phyloP scores from a whole-genome alignment of 2,113 vertebrate genomes.

The Istiophorus platypterus region DNA sequence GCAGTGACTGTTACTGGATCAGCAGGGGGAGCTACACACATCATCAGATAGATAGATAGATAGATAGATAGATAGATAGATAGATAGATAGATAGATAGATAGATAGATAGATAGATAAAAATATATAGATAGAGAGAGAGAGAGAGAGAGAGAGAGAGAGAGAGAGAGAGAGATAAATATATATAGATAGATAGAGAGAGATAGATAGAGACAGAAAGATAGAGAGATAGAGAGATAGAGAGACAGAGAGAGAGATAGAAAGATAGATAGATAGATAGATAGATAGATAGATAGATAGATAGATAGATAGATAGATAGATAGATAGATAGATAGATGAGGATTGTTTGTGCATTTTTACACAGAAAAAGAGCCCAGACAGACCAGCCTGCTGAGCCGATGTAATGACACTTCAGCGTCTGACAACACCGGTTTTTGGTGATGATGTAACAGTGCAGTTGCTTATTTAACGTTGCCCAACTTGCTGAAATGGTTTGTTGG shows the following conservation, averaged over 20 bases:
- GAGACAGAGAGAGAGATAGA: too few relatives aligned
- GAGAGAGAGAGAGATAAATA: constrained; percentile 12
- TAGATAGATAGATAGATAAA: constrained; percentile 10
- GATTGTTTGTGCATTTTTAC: not conserved
- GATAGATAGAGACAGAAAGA: not conserved
- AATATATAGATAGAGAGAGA: constrained; percentile 13
- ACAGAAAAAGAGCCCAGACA: not conserved
- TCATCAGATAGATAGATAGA: not conserved
- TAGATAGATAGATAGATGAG: not conserved
- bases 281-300: not conserved
- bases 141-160: constrained; percentile 10
- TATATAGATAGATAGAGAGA: not conserved
- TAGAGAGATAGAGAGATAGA: not conserved
- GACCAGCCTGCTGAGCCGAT: not conserved
- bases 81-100: constrained; percentile 10
- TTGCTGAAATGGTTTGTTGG: constrained; percentile 10
- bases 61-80: constrained; percentile 14
- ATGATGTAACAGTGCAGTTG: constrained; percentile 35
- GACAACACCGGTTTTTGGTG: constrained; percentile 32
- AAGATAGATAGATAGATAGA: not conserved
- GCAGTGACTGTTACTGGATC: constrained; percentile 35
- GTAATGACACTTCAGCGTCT: constrained; percentile 51
- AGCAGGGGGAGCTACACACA: constrained; percentile 60
- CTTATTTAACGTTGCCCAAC: constrained; percentile 49
- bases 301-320: constrained; percentile 6